Evolutionary conservation across 2,797 vertebrate species (phyloP).

Genomic region (Esox masquinongy): DNA sequence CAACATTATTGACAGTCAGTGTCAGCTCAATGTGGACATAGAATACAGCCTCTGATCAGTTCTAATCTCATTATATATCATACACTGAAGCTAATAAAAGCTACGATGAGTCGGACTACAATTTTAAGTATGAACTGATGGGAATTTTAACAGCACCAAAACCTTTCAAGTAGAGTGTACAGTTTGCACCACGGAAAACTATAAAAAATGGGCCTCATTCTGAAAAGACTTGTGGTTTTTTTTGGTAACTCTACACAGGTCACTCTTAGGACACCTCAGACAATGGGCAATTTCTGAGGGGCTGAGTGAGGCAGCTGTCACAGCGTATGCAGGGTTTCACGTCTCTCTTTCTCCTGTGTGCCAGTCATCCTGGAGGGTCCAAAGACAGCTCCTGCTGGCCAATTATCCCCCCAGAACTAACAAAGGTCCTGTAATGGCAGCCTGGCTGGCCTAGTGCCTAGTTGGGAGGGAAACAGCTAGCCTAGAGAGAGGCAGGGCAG

Average conservation of each 20-base stretch:
- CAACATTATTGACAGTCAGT: background rate
- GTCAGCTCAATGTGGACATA: background rate
- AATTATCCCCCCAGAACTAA: constrained; percentile 18
- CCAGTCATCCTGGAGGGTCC: constrained; percentile 18
- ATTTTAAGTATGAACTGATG: background rate
- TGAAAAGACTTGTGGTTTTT: constrained; percentile 4
- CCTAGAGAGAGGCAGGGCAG: constrained; percentile 9
- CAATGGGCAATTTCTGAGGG: constrained; percentile 11
- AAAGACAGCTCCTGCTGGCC: constrained; percentile 12
- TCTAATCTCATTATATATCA: background rate
- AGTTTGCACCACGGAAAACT: background rate
- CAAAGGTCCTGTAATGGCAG: constrained; percentile 11
- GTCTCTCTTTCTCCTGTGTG: constrained; percentile 10
- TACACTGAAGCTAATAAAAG: background rate
- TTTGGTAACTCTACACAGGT: background rate
- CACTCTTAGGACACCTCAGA: constrained; percentile 13
- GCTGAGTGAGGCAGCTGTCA: constrained; percentile 17
- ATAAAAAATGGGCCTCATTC: background rate
- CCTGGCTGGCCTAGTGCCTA: constrained; percentile 11
- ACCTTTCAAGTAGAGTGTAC: background rate
- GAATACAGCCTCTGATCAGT: background rate
- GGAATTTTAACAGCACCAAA: background rate
- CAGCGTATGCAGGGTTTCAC: background rate
- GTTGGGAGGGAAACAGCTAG: background rate
- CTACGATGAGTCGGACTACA: background rate